Evolutionary conservation across 2,113 vertebrate species (phyloP).

Genomic region (Onychostoma macrolepis): DNA sequence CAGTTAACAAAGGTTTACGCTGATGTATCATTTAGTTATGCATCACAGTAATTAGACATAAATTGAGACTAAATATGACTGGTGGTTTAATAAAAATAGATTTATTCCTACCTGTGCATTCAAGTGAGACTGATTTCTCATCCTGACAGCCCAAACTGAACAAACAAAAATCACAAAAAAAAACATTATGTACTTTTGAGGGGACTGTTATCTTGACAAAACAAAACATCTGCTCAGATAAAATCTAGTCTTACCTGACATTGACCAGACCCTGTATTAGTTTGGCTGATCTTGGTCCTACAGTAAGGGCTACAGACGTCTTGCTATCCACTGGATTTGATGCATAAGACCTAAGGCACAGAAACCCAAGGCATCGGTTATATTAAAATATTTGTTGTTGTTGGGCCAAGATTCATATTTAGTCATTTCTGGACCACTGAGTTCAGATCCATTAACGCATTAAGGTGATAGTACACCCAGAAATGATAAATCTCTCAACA

Average conservation of each 20-base stretch:
- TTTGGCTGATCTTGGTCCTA: slow-evolving; percentile 21
- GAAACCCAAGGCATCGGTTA: slow-evolving; percentile 11
- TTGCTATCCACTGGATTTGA: slow-evolving; percentile 18
- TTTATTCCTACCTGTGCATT: slow-evolving; percentile 70
- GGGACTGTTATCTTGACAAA: neutral
- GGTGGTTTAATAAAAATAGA: neutral
- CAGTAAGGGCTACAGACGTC: slow-evolving; percentile 36
- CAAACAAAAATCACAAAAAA: slow-evolving; percentile 35
- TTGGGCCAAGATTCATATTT: neutral
- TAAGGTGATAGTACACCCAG: neutral
- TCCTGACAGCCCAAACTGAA: slow-evolving; percentile 66
- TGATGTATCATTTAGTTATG: neutral
- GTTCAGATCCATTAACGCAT: neutral
- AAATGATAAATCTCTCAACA: neutral
- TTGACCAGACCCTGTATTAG: slow-evolving; percentile 65
- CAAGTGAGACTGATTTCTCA: slow-evolving; percentile 65
- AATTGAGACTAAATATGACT: neutral
- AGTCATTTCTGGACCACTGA: neutral
- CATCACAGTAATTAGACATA: neutral
- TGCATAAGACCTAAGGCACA: slow-evolving; percentile 56
- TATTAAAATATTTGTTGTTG: neutral
- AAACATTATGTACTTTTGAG: neutral
- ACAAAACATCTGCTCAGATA: neutral
- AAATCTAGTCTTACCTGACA: slow-evolving; percentile 61
- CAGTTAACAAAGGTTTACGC: neutral